Evolutionary conservation across 1,140 invertebrate genomes (phyloP).

Genomic region (Hormaphis cornu): DNA sequence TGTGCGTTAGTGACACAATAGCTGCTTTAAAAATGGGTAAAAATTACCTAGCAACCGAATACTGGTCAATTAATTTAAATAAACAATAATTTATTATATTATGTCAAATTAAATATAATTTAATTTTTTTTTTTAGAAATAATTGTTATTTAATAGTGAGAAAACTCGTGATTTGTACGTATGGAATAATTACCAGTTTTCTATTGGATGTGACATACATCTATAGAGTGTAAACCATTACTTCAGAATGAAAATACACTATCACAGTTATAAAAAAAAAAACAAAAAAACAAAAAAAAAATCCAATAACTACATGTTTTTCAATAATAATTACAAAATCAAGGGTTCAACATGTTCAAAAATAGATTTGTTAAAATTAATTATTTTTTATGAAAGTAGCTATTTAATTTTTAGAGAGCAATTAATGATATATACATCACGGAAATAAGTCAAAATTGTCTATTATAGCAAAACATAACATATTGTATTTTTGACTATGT

Average conservation of each 20-base stretch:
- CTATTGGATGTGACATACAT: not conserved
- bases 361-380: slow-evolving; percentile 9
- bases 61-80: not conserved
- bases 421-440: slow-evolving; percentile 12
- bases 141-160: not conserved
- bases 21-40: not conserved
- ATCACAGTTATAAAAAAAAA: slow-evolving; percentile 31
- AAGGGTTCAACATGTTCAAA: not conserved
- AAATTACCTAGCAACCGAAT: slow-evolving; percentile 26
- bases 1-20: not conserved
- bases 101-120: not conserved
- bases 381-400: not conserved
- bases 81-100: too few species aligned
- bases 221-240: not conserved
- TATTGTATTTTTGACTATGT: not conserved
- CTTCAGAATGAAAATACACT: slow-evolving; percentile 20
- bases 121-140: not conserved
- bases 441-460: not conserved
- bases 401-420: slow-evolving; percentile 19
- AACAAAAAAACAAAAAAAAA: slow-evolving; percentile 13
- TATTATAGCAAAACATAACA: not conserved
- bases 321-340: too few species aligned
- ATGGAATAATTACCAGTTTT: not conserved
- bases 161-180: not conserved
- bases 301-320: too few species aligned